A percentile compares a stretch with the other conserved stretches of the same genome.
phyloP scores from a whole-genome alignment of 2,888 invertebrate species.

The Euspilapteryx auroguttella region DNA sequence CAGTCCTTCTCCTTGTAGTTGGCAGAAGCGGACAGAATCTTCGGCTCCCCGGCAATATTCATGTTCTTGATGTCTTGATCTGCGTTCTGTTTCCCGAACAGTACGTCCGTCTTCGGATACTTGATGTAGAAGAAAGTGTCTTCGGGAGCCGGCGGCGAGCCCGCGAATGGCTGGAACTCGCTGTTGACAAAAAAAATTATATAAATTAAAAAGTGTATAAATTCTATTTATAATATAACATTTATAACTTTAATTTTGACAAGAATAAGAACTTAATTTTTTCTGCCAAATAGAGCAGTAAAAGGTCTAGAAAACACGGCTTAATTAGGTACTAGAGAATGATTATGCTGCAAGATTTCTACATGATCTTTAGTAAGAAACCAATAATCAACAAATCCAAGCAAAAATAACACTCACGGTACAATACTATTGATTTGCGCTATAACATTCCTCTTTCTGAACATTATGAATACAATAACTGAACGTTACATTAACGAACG shows the following conservation, averaged over 20 bases:
- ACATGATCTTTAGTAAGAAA: too few relatives aligned
- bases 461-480: conserved; percentile 17
- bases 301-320: too few relatives aligned
- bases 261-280: too few relatives aligned
- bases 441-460: conserved; percentile 35
- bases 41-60: conserved; percentile 17
- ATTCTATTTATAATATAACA: too few relatives aligned
- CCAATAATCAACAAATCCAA: too few relatives aligned
- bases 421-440: conserved; percentile 31
- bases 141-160: conserved; percentile 73
- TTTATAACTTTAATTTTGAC: too few relatives aligned
- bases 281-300: too few relatives aligned
- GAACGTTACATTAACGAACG: conserved; percentile 2
- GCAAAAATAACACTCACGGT: conserved; percentile 31
- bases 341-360: too few relatives aligned
- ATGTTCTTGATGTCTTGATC: conserved; percentile 19
- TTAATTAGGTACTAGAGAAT: too few relatives aligned
- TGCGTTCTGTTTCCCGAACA: conserved; percentile 28
- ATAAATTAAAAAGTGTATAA: too few relatives aligned
- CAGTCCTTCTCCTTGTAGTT: conserved; percentile 47
- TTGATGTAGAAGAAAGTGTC: conserved; percentile 73
- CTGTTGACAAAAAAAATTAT: conserved; percentile 19
- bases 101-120: conserved; percentile 55
- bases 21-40: conserved; percentile 18
- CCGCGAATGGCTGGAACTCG: conserved; percentile 47